A percentile compares a stretch with the other conserved stretches of the same genome.
Conservation (phyloP, 2,113 vertebrate species). For the Sporophila hypoxantha region DNA sequence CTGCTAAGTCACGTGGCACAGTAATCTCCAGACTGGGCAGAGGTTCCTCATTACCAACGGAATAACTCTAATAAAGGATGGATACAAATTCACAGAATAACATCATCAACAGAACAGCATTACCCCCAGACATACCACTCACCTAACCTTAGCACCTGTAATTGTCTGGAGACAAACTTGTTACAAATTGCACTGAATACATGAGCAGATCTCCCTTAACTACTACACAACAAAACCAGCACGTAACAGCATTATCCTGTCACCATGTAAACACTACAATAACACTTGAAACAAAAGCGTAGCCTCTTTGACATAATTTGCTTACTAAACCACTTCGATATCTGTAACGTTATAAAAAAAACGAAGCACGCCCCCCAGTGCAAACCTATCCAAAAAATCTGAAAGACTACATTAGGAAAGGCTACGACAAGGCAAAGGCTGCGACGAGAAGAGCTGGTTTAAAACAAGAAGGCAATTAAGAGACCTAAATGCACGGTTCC, state of each 20-base stretch:
- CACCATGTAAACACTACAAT: neutral
- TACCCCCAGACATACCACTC: neutral
- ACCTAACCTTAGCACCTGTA: neutral
- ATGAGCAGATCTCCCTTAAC: neutral
- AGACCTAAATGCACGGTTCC: neutral
- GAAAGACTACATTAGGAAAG: neutral
- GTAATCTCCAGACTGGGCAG: conserved; percentile 79
- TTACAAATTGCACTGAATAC: neutral
- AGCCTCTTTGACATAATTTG: neutral
- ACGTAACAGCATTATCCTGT: no score
- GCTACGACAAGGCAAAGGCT: accelerated
- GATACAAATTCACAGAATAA: neutral
- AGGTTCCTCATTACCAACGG: conserved; percentile 71
- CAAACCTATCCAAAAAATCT: neutral
- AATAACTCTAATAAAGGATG: conserved; percentile 73
- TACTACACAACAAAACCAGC: neutral
- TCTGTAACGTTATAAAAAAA: neutral
- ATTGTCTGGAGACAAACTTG: neutral
- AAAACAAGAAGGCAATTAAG: neutral
- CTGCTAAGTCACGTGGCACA: conserved; percentile 83
- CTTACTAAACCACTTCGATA: neutral
- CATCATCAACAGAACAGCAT: neutral
- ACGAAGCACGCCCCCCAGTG: neutral
- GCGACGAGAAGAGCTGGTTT: accelerated
- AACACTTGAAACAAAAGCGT: neutral